A percentile compares a stretch with the other conserved stretches of the same genome.
Evolutionary conservation across 2,113 vertebrate genomes (phyloP).

Genomic region (Lophura nycthemera): DNA sequence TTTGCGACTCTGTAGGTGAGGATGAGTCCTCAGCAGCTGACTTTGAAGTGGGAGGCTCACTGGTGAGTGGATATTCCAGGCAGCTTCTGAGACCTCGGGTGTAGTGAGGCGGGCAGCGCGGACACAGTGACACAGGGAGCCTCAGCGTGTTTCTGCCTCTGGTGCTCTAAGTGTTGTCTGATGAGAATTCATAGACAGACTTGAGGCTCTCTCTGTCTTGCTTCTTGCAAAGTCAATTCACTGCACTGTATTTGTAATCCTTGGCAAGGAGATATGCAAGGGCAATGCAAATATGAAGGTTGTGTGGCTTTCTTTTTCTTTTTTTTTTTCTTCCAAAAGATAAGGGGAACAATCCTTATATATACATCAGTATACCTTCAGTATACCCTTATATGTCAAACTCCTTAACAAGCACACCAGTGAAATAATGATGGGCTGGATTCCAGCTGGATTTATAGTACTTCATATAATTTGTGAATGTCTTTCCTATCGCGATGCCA

Average conservation of each 20-base stretch:
- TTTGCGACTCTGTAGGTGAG: too few species aligned
- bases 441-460: background rate
- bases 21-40: too few species aligned
- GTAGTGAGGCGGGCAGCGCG: background rate
- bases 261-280: background rate
- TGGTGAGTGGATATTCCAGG: background rate
- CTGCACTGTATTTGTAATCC: background rate
- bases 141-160: background rate
- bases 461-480: background rate
- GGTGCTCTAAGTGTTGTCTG: background rate
- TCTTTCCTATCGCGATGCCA: conserved; percentile 8
- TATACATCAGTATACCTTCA: background rate
- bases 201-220: background rate
- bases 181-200: background rate
- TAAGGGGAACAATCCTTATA: background rate
- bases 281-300: background rate
- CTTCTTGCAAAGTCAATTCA: background rate
- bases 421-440: background rate
- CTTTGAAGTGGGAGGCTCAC: too few species aligned
- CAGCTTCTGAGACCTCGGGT: background rate
- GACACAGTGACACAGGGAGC: background rate
- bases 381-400: background rate
- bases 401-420: background rate
- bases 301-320: background rate
- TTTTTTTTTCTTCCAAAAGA: background rate